Percentiles rank a stretch among this genome's conserved stretches.
Conservation (phyloP, 2,113 vertebrate species). For the Neodontobutis hainanensis region DNA sequence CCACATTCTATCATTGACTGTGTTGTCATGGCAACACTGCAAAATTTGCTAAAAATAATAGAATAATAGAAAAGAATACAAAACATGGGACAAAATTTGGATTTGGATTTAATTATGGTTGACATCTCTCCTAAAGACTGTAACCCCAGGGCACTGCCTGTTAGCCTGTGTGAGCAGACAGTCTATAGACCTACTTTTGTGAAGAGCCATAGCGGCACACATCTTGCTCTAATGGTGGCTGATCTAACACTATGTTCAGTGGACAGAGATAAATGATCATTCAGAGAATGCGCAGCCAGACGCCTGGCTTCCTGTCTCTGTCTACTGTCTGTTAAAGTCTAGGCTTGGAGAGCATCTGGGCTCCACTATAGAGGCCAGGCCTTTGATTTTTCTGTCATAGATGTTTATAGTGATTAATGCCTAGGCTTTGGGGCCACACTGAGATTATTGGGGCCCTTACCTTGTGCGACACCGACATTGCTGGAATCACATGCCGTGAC, state of each 20-base stretch:
- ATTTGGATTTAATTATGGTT: too few species aligned
- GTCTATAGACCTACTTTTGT: too few species aligned
- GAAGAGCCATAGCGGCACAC: neutral
- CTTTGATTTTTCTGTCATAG: conserved; percentile 2
- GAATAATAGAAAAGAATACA: too few species aligned
- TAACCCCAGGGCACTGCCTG: too few species aligned
- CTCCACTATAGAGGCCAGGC: neutral
- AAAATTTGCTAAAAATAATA: too few species aligned
- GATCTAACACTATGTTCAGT: neutral
- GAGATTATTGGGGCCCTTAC: neutral
- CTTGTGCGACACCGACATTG: neutral
- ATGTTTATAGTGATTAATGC: conserved; percentile 7
- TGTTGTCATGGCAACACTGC: too few species aligned
- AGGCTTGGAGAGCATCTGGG: neutral
- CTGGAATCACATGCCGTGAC: conserved; percentile 2
- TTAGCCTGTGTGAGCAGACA: neutral
- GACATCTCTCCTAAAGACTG: too few species aligned
- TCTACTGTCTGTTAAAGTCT: neutral
- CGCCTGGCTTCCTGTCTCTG: too few species aligned
- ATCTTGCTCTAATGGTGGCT: neutral
- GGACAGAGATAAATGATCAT: neutral
- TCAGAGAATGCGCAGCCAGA: too few species aligned
- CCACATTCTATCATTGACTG: too few species aligned
- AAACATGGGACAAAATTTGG: too few species aligned
- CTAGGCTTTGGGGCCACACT: neutral